A percentile compares a stretch with the other conserved stretches of the same genome.
Evolutionary conservation across 2,797 vertebrate species (phyloP).

Genomic region (Anabacerthia variegaticeps): DNA sequence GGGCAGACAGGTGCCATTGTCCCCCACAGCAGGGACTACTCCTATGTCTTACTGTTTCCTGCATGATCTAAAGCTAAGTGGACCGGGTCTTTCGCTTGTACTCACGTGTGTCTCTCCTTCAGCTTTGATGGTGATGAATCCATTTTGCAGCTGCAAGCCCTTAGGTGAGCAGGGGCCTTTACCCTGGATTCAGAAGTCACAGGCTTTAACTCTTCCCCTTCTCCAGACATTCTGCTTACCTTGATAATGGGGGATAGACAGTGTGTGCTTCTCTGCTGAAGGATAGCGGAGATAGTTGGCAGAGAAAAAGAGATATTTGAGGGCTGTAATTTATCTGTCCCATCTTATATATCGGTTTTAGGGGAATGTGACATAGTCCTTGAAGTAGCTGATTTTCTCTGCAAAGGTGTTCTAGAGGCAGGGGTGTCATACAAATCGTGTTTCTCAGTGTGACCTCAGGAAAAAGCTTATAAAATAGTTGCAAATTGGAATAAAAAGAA

Average conservation of each 20-base stretch:
- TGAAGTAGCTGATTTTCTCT: not conserved
- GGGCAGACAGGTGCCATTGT: not conserved
- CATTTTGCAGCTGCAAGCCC: not conserved
- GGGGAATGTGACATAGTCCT: not conserved
- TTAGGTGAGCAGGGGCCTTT: not conserved
- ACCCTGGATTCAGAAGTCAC: not conserved
- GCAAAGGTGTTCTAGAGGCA: not conserved
- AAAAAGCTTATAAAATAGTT: not conserved
- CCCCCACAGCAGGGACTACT: not conserved
- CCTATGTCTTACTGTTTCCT: not conserved
- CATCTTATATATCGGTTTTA: not conserved
- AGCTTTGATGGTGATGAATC: not conserved
- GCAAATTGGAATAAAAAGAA: not conserved
- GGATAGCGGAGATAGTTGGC: not conserved
- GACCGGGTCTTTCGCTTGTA: not conserved
- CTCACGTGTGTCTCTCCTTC: not conserved
- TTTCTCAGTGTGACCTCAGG: not conserved
- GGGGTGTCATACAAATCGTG: accelerated
- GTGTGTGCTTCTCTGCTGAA: not conserved
- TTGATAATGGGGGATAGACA: accelerated
- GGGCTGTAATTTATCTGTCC: not conserved
- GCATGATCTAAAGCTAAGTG: not conserved
- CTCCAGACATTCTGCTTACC: not conserved
- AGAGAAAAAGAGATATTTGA: not conserved
- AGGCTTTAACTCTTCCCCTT: not conserved